A percentile compares a stretch with the other conserved stretches of the same genome.
Evolutionary conservation across 2,113 vertebrate genomes (phyloP).

Genomic region (Butorides virescens): DNA sequence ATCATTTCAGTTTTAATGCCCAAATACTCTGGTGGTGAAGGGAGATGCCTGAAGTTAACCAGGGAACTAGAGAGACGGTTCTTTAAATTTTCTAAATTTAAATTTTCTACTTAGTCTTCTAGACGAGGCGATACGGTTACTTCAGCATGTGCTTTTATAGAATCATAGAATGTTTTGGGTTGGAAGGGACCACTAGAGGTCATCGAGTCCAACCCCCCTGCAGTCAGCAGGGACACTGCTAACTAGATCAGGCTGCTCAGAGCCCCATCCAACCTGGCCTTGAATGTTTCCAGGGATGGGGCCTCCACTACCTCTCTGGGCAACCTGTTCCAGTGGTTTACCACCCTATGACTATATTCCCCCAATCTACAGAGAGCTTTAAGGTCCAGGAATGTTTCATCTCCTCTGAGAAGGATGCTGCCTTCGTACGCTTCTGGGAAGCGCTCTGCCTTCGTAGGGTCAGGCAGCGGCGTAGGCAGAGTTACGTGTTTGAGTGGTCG

Average conservation of each 20-base stretch:
- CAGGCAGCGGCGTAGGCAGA: fast-evolving
- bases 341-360: background rate
- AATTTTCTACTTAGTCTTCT: background rate
- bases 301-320: too few species aligned
- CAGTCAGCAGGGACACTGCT: too few species aligned
- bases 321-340: too few species aligned
- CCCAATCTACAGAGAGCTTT: background rate
- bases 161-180: too few species aligned
- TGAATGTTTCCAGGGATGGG: too few species aligned
- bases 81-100: background rate
- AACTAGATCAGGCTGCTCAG: too few species aligned
- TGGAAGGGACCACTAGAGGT: too few species aligned
- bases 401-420: background rate
- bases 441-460: background rate
- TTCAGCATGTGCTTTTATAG: background rate
- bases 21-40: background rate
- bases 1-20: background rate
- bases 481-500: background rate
- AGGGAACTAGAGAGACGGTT: background rate
- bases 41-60: background rate
- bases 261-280: too few species aligned
- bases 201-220: too few species aligned
- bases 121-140: background rate
- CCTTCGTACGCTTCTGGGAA: background rate
- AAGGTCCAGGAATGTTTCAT: background rate